Evolutionary conservation across 2,888 invertebrate genomes (phyloP), one percentile per base, ranked within the genome.

Genomic region (Encarsia formosa): DNA sequence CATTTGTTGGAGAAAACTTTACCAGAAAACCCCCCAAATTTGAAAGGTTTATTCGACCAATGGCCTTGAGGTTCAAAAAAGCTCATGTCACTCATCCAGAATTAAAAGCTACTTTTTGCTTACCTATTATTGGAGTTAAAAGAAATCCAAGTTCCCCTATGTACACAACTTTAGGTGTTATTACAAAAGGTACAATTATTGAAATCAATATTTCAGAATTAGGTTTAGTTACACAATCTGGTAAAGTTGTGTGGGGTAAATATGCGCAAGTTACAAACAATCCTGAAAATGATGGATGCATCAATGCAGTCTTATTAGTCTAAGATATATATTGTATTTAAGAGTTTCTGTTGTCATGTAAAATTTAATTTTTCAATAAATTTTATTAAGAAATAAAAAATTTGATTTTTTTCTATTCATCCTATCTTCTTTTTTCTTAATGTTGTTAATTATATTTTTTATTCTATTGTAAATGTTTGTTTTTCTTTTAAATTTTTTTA

Each of bases 161-260:
- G 88, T 99, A 91, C 74, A 99, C 99, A 2, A 88, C 89, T 54
- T 78, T 99, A 49, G 99, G 99, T 2, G 97, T 99, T 4, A 97
- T 99, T 45, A 99, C 99, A 0, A 99, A 99, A 78, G 97, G 97
- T 71, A 98, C 97, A 2, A 87, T 98, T 0, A 87, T 98, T 52
- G 97, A 98, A 82, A 89, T 99, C 0, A 99, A 99, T 72, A 94
- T 99, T 64, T 96, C 95, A 5, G 99, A 99, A 76, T 79, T 99
- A 57, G 99, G 99, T 78, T 80, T 99, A 57, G 99, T 99, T 2
- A 99, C 99, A 1, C 96, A 97, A 74, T 91, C 93, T 8, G 99
- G 99, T 54, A 99, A 97, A 82, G 96, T 99, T 41, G 94, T 99
- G 1, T 99, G 99, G 99, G 99, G 98, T 53, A 99, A 99, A 80